Evolutionary conservation across 64 coral and sea anemone species (phyloP).

Genomic region (Astreopora myriophthalma): DNA sequence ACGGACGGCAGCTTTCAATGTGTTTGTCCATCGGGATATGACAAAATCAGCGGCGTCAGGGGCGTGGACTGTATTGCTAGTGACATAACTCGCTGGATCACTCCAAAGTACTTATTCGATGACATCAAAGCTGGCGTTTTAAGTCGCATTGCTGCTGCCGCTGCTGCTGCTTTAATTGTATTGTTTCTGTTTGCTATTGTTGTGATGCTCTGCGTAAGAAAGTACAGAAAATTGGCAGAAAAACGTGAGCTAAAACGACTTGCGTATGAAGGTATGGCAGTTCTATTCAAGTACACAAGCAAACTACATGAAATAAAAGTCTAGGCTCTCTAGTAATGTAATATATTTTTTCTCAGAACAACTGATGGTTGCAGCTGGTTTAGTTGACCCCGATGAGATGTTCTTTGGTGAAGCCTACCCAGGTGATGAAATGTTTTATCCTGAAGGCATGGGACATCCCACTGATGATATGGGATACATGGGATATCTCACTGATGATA

Average conservation of each 20-base stretch:
- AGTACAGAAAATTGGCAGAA: background rate
- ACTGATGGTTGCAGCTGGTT: background rate
- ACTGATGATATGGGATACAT: background rate
- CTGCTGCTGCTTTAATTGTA: background rate
- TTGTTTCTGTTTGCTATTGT: background rate
- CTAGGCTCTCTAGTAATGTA: background rate
- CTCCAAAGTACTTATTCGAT: background rate
- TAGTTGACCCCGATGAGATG: conserved; percentile 10
- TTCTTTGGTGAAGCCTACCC: background rate
- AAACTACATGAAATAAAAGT: no score
- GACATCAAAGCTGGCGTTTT: background rate
- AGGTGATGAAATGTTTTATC: background rate
- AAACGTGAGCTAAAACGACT: background rate
- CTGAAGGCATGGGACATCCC: background rate
- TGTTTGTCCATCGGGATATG: background rate
- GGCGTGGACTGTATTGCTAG: background rate
- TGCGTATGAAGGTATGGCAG: background rate
- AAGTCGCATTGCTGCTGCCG: background rate
- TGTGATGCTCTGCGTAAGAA: background rate
- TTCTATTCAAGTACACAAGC: background rate
- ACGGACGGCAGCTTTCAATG: background rate
- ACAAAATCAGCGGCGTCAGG: background rate
- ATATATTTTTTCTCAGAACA: background rate
- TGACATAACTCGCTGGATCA: background rate
- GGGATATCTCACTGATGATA: background rate